These are phyloP conservation scores for Sebastes trivittatus DNA, from an alignment of 2,797 vertebrate species.

Conservation along the genomic window DNA sequence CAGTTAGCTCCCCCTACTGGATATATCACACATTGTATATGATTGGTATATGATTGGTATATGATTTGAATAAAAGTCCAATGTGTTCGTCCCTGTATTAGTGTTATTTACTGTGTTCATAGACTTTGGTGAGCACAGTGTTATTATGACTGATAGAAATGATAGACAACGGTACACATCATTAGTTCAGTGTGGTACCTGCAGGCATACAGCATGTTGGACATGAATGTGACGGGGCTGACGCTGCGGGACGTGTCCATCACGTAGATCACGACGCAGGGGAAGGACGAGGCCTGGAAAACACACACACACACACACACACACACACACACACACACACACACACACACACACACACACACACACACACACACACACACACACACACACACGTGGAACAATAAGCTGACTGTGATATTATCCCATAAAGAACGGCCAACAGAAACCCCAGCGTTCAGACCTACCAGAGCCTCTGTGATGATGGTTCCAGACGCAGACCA, in stretches of 20 bases:
- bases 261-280: conserved; percentile 93
- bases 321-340: too few relatives aligned
- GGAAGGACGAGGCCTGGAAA: conserved; percentile 92
- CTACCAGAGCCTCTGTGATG: conserved; percentile 94
- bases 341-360: too few relatives aligned
- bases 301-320: neutral
- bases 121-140: too few relatives aligned
- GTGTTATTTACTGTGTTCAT: neutral
- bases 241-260: conserved; percentile 97
- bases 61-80: too few relatives aligned
- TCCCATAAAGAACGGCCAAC: neutral
- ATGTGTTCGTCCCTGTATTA: too few relatives aligned
- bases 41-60: too few relatives aligned
- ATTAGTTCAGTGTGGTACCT: conserved; percentile 81
- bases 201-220: conserved; percentile 99
- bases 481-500: conserved; percentile 98
- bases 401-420: neutral
- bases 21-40: too few relatives aligned
- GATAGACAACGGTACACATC: neutral
- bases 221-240: conserved; percentile 97
- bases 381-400: neutral
- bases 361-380: too few relatives aligned
- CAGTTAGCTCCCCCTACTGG: neutral
- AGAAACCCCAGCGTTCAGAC: conserved; percentile 12
- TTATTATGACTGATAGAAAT: neutral